Percentiles rank a stretch among this genome's conserved stretches.
Evolutionary conservation across 2,888 invertebrate genomes (phyloP).

Genomic region (Pachliopta kotzebuea): DNA sequence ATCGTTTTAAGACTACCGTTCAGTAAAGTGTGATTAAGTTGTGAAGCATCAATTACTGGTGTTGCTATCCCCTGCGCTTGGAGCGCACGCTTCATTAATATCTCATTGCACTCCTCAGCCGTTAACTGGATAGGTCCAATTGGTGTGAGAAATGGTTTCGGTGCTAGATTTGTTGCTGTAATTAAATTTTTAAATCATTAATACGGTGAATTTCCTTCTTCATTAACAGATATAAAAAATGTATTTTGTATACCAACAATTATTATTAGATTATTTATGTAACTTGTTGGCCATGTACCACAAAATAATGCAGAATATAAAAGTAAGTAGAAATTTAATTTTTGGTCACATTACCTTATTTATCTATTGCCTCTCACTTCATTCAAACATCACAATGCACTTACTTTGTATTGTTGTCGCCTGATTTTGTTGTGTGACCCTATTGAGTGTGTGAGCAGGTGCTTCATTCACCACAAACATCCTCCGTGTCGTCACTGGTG

Average conservation of each 20-base stretch:
- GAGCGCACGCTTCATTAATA: conserved; percentile 87
- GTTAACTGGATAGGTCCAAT: conserved; percentile 87
- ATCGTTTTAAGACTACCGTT: conserved; percentile 69
- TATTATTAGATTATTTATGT: no score
- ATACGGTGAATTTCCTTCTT: no score
- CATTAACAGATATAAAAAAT: no score
- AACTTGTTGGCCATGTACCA: no score
- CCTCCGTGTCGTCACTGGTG: conserved; percentile 57
- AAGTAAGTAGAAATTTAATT: no score
- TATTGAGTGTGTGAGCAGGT: conserved; percentile 63
- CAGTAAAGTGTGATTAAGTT: conserved; percentile 66
- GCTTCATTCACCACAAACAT: conserved; percentile 77
- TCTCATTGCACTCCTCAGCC: conserved; percentile 89
- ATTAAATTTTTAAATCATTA: conserved; percentile 31
- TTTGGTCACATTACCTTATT: no score
- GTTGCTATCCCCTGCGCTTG: conserved; percentile 82
- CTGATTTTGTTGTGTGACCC: conserved; percentile 73
- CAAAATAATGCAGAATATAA: no score
- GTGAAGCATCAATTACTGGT: conserved; percentile 72
- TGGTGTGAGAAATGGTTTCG: conserved; percentile 86
- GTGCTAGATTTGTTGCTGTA: conserved; percentile 65
- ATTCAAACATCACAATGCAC: conserved; percentile 32
- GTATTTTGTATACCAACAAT: no score
- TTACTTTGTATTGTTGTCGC: conserved; percentile 75
- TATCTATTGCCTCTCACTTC: no score